Conservation (phyloP, 30 jellyfish, hydroid and myxozoan species). For the Hydractinia symbiolongicarpus region DNA sequence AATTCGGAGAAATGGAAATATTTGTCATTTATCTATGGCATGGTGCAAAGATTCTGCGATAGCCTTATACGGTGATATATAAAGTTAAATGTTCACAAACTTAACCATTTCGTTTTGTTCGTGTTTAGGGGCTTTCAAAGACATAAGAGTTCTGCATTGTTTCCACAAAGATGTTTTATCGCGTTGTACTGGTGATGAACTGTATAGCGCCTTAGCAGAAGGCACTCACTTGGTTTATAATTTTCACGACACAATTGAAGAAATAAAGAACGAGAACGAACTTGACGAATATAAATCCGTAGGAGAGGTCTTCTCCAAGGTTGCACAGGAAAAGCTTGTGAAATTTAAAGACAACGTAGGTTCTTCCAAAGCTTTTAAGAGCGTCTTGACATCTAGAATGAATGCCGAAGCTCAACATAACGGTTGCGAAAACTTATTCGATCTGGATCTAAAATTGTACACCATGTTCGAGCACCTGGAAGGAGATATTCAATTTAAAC, state of each 20-base stretch:
- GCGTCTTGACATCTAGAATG: constrained; percentile 1
- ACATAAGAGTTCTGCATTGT: neutral
- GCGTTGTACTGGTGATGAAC: neutral
- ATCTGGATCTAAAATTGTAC: neutral
- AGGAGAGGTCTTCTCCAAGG: constrained; percentile 6
- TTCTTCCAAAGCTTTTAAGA: neutral
- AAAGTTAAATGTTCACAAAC: neutral
- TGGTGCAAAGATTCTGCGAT: no score
- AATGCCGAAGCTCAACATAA: neutral
- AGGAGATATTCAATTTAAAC: constrained; percentile 5
- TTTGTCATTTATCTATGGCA: no score
- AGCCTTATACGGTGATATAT: no score
- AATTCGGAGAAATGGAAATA: no score
- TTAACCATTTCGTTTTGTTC: neutral
- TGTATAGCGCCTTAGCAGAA: neutral
- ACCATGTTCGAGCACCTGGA: neutral
- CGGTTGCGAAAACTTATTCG: neutral
- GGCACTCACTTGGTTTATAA: neutral
- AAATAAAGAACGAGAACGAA: neutral
- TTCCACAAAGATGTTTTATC: constrained; percentile 2
- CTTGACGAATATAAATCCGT: neutral
- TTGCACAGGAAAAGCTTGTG: neutral
- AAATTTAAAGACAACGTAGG: neutral
- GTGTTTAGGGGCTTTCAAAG: neutral
- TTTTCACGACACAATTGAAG: neutral